These are phyloP conservation scores for Neoitamus cyanurus DNA, from an alignment of 2,888 invertebrate species.

Conservation along the genomic window DNA sequence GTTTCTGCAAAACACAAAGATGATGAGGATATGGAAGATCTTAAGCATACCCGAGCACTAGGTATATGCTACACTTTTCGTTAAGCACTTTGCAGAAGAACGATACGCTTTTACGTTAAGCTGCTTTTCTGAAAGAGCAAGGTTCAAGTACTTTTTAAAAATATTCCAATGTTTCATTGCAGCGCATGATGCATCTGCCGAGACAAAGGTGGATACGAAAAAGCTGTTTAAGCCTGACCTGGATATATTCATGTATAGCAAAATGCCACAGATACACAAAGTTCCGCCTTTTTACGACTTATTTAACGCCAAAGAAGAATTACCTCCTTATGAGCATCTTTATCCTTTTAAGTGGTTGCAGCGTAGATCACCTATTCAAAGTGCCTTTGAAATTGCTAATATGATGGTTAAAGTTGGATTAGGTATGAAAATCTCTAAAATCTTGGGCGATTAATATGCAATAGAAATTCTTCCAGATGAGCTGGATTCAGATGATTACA, in stretches of 20 bases:
- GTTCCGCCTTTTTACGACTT: conserved; percentile 42
- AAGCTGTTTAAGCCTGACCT: conserved; percentile 41
- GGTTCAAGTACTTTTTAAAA: not conserved
- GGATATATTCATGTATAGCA: conserved; percentile 46
- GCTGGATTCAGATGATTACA: conserved; percentile 46
- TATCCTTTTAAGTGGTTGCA: conserved; percentile 49
- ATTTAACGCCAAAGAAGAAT: conserved; percentile 40
- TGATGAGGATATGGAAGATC: not conserved
- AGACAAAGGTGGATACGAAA: not conserved
- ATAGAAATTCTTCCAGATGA: conserved; percentile 33
- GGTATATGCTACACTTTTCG: not conserved
- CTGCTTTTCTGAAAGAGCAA: not conserved
- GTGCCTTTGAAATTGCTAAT: conserved; percentile 50
- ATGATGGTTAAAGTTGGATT: conserved; percentile 50
- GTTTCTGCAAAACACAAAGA: not conserved
- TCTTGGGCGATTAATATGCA: not conserved
- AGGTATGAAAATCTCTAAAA: conserved; percentile 27
- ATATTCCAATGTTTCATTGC: not conserved
- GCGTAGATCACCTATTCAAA: conserved; percentile 44
- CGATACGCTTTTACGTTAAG: not conserved
- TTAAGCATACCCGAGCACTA: not conserved
- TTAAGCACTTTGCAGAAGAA: not conserved
- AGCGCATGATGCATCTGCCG: not conserved
- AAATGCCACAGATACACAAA: conserved; percentile 30
- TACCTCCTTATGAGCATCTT: conserved; percentile 39